Conservation (phyloP, 2,113 vertebrate species). For the Tenrec ecaudatus region DNA sequence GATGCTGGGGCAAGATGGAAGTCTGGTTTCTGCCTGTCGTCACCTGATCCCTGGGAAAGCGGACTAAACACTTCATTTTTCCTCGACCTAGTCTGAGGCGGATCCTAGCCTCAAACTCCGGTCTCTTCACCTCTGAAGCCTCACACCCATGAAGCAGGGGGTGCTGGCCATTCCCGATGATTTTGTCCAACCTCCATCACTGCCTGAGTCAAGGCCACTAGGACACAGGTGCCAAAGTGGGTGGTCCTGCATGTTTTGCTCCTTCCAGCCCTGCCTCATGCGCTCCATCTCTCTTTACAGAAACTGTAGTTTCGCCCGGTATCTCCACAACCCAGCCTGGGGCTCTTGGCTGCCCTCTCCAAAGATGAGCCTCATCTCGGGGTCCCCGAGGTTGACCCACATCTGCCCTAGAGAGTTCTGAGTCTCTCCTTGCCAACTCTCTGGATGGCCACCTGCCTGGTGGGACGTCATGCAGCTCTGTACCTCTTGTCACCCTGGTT, state of each 20-base stretch:
- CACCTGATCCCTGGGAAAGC: background rate
- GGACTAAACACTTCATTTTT: background rate
- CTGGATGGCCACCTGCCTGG: background rate
- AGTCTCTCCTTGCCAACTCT: background rate
- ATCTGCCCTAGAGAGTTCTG: background rate
- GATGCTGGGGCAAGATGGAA: background rate
- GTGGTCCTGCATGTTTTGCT: background rate
- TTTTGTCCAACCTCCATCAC: background rate
- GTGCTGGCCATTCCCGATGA: background rate
- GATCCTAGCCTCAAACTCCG: background rate
- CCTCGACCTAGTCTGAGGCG: background rate
- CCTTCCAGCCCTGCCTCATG: background rate
- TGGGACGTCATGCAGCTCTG: background rate
- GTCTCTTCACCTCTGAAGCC: background rate
- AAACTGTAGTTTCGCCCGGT: background rate
- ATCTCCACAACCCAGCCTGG: background rate
- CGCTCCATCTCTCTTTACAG: conserved; percentile 19
- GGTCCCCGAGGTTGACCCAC: background rate
- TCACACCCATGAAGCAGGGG: background rate
- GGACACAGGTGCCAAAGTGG: background rate
- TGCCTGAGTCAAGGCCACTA: background rate
- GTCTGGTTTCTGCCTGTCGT: background rate
- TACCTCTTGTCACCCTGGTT: background rate
- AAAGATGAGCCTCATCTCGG: conserved; percentile 8
- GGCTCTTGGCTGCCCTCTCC: background rate